A percentile compares a stretch with the other conserved stretches of the same genome.
These are phyloP conservation scores for Danio aesculapii DNA, from an alignment of 2,797 vertebrate genomes.

Conservation along the genomic window DNA sequence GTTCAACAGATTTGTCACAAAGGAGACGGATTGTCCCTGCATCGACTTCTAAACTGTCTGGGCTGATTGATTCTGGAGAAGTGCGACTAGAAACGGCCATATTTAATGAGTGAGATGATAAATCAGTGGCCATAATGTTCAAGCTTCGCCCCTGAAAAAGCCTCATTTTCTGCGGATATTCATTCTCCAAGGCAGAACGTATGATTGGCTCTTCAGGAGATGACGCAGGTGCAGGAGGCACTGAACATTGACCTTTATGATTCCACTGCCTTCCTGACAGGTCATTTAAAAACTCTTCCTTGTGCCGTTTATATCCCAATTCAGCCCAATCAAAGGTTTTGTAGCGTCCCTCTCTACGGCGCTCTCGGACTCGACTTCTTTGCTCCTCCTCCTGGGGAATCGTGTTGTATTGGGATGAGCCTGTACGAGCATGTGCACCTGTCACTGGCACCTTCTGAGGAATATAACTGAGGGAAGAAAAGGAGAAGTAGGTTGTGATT, in stretches of 20 bases:
- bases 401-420: conserved; percentile 16
- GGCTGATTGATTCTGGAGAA: conserved; percentile 12
- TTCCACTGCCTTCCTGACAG: conserved; percentile 46
- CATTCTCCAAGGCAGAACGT: conserved; percentile 57
- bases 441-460: conserved; percentile 77
- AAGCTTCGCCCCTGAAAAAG: conserved; percentile 66
- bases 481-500: background rate
- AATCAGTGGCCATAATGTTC: conserved; percentile 31
- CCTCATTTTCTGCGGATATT: conserved; percentile 69
- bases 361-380: conserved; percentile 78
- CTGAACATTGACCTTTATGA: background rate
- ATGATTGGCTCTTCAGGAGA: conserved; percentile 58
- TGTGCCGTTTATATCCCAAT: conserved; percentile 75
- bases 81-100: conserved; percentile 14
- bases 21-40: conserved; percentile 58
- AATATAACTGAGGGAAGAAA: conserved; percentile 75
- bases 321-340: conserved; percentile 86
- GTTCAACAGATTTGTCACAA: conserved; percentile 66
- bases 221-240: conserved; percentile 50
- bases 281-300: conserved; percentile 66
- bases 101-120: conserved; percentile 42
- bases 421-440: conserved; percentile 69
- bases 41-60: conserved; percentile 77
- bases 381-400: conserved; percentile 53
- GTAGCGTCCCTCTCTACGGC: conserved; percentile 81